These are phyloP conservation scores for Climacteris rufus DNA, from an alignment of 2,113 vertebrate species.

Conservation along the genomic window DNA sequence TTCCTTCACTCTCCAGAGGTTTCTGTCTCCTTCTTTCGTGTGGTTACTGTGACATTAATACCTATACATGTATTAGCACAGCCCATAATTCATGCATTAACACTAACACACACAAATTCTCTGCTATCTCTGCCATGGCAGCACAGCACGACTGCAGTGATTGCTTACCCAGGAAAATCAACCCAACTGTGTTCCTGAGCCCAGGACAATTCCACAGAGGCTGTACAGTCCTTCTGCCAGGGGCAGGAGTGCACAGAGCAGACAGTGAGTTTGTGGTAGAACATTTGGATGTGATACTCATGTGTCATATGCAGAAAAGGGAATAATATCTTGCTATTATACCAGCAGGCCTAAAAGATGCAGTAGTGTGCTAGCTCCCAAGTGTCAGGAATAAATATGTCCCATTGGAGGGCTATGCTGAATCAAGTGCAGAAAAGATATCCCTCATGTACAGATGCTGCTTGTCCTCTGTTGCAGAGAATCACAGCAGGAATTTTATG, in stretches of 20 bases:
- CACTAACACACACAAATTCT: neutral
- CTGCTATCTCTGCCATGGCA: neutral
- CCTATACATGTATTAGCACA: neutral
- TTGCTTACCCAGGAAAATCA: neutral
- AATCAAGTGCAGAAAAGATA: neutral
- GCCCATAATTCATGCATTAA: neutral
- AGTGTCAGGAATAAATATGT: neutral
- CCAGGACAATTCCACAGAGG: neutral
- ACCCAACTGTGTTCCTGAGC: neutral
- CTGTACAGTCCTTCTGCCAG: neutral
- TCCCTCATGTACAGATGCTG: constrained; percentile 29
- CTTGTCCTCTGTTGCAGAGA: constrained; percentile 39
- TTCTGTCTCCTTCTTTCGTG: too few species aligned
- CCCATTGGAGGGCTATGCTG: neutral
- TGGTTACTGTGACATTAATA: too few species aligned
- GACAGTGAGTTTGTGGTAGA: neutral
- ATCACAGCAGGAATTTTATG: constrained; percentile 53
- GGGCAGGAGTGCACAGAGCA: neutral
- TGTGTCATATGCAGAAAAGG: neutral
- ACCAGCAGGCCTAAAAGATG: constrained; percentile 7
- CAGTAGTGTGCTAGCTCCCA: neutral
- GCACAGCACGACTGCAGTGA: neutral
- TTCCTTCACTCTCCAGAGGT: too few species aligned
- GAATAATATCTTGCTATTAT: neutral
- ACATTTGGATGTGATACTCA: neutral